Conservation (phyloP, 2,797 vertebrate genomes). For the Poeciliopsis presidionis region DNA sequence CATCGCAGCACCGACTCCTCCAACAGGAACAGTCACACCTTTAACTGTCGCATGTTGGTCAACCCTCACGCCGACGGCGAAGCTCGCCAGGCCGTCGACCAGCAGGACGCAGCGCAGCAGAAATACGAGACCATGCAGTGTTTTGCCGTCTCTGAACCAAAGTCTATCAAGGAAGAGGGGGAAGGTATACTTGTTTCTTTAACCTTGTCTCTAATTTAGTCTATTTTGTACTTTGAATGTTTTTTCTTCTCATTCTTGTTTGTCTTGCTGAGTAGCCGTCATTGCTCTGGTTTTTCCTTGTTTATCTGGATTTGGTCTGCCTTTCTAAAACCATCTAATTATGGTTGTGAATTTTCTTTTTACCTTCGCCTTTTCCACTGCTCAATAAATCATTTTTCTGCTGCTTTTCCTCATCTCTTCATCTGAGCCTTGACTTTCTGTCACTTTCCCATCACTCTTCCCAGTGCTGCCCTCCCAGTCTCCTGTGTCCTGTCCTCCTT, state of each 20-base stretch:
- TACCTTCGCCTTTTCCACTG: background rate
- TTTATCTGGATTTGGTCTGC: background rate
- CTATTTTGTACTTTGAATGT: background rate
- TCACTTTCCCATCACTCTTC: constrained; percentile 48
- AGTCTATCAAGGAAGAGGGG: constrained; percentile 95
- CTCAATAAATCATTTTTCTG: background rate
- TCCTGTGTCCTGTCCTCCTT: constrained; percentile 72
- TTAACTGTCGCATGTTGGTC: constrained; percentile 95
- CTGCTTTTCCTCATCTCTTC: constrained; percentile 5
- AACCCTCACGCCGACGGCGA: constrained; percentile 87
- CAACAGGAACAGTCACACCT: constrained; percentile 94
- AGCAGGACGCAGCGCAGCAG: constrained; percentile 87
- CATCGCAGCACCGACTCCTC: constrained; percentile 85
- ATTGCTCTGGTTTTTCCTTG: background rate
- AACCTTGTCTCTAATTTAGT: background rate
- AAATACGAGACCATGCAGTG: constrained; percentile 99
- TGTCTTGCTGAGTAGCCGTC: background rate
- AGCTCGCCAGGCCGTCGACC: constrained; percentile 78
- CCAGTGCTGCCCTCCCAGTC: constrained; percentile 42
- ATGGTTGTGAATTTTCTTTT: background rate
- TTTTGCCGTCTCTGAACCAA: constrained; percentile 96
- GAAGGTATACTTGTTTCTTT: constrained; percentile 83
- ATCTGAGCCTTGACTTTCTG: constrained; percentile 33
- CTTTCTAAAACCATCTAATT: background rate
- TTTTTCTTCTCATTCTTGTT: background rate